phyloP scores from a whole-genome alignment of 2,888 invertebrate species.

The Luperina testacea region DNA sequence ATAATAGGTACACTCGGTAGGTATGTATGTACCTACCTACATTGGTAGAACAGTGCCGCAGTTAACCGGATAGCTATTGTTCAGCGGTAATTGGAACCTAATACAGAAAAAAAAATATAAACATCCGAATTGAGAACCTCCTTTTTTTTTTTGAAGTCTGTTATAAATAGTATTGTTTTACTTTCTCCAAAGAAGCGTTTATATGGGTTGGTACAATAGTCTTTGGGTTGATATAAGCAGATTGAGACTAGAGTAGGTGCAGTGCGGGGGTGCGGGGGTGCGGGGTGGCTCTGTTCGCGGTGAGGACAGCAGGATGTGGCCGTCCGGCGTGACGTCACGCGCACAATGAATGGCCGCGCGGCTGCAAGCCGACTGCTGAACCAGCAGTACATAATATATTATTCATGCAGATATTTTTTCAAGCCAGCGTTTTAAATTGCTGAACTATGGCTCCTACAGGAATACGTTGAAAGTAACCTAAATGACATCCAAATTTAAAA shows the following conservation, averaged over 20 bases:
- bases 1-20: not conserved
- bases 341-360: not conserved
- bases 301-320: slow-evolving; percentile 25
- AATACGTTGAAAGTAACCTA: not conserved
- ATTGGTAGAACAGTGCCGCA: not conserved
- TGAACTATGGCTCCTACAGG: not conserved
- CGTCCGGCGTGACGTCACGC: slow-evolving; percentile 47
- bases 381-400: not conserved
- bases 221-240: not conserved
- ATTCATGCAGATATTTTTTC: not conserved
- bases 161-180: not conserved
- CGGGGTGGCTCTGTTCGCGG: not conserved
- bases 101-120: not conserved
- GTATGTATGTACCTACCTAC: not conserved
- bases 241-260: not conserved
- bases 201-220: not conserved
- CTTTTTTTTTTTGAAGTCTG: too few relatives aligned
- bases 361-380: slow-evolving; percentile 5
- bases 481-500: not conserved
- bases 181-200: not conserved
- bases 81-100: not conserved
- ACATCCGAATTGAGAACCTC: too few relatives aligned
- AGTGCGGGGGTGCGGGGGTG: not conserved
- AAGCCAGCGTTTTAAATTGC: not conserved
- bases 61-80: slow-evolving; percentile 1